Conservation (phyloP, 2,888 invertebrate species). For the Lasioglossum leucozonium region DNA sequence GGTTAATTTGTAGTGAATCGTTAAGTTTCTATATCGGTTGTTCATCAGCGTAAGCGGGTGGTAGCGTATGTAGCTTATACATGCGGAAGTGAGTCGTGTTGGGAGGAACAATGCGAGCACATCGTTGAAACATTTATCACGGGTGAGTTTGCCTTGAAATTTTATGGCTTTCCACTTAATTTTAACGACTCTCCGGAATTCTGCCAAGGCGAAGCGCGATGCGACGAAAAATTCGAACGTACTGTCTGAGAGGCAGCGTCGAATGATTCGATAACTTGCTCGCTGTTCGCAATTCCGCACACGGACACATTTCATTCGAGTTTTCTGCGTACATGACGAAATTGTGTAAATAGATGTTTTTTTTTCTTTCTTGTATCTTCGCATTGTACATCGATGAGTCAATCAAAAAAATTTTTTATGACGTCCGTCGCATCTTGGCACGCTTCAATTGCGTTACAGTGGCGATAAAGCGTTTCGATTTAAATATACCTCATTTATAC, state of each 20-base stretch:
- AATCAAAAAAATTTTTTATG: slow-evolving; percentile 41
- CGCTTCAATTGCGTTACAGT: slow-evolving; percentile 34
- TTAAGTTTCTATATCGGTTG: slow-evolving; percentile 30
- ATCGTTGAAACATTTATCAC: slow-evolving; percentile 65
- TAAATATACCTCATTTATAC: slow-evolving; percentile 56
- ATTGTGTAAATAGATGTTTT: slow-evolving; percentile 55
- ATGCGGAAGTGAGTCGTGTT: slow-evolving; percentile 34
- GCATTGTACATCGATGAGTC: slow-evolving; percentile 52
- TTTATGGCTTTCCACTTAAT: slow-evolving; percentile 65
- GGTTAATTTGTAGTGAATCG: slow-evolving; percentile 51
- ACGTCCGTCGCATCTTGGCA: slow-evolving; percentile 44
- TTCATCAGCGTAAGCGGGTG: neutral
- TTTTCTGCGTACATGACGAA: slow-evolving; percentile 53
- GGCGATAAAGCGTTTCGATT: slow-evolving; percentile 44
- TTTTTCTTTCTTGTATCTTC: slow-evolving; percentile 44
- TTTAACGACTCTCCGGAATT: slow-evolving; percentile 51
- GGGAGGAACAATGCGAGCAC: slow-evolving; percentile 66
- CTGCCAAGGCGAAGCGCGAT: slow-evolving; percentile 43
- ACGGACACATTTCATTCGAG: slow-evolving; percentile 35
- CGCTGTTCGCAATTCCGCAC: slow-evolving; percentile 6
- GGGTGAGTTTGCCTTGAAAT: slow-evolving; percentile 71
- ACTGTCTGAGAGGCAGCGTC: neutral
- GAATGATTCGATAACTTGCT: slow-evolving; percentile 2
- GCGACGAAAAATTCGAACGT: slow-evolving; percentile 14
- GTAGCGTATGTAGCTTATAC: slow-evolving; percentile 30